phyloP scores from a whole-genome alignment of 2,888 invertebrate species.

The Drosophila percnosoma region DNA sequence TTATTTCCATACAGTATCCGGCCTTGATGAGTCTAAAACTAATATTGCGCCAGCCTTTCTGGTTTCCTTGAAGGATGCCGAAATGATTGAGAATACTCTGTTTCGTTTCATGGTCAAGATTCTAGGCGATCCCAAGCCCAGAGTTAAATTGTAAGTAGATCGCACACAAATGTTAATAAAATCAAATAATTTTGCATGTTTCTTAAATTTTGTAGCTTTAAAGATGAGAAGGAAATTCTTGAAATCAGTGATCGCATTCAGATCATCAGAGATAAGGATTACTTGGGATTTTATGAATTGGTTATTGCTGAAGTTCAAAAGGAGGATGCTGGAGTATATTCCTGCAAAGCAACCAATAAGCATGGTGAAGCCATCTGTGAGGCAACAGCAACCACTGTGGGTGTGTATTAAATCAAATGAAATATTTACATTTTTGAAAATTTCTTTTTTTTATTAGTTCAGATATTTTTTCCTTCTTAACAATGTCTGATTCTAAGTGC shows the following conservation, averaged over 20 bases:
- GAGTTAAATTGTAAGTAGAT: constrained; percentile 93
- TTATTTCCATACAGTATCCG: constrained; percentile 80
- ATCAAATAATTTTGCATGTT: neutral
- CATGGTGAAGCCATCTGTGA: constrained; percentile 91
- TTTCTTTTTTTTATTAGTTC: neutral
- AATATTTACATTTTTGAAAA: neutral
- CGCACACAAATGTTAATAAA: neutral
- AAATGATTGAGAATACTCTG: constrained; percentile 93
- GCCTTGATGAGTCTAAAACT: constrained; percentile 89
- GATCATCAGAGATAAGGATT: constrained; percentile 90
- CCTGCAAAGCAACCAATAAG: constrained; percentile 93
- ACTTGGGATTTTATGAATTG: constrained; percentile 94
- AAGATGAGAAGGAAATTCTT: constrained; percentile 91
- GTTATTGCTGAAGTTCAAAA: constrained; percentile 92
- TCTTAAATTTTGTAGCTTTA: constrained; percentile 87
- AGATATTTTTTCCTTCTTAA: neutral
- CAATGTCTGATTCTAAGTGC: neutral
- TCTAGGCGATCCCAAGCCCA: constrained; percentile 94
- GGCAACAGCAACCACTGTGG: constrained; percentile 91
- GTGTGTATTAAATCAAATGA: constrained; percentile 83
- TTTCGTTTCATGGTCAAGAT: constrained; percentile 95
- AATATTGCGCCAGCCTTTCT: constrained; percentile 93
- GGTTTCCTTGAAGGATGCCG: constrained; percentile 94
- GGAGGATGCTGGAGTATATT: constrained; percentile 93
- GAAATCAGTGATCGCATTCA: constrained; percentile 89